Evolutionary conservation across 2,888 invertebrate genomes (phyloP).

Genomic region (Bibio marci): DNA sequence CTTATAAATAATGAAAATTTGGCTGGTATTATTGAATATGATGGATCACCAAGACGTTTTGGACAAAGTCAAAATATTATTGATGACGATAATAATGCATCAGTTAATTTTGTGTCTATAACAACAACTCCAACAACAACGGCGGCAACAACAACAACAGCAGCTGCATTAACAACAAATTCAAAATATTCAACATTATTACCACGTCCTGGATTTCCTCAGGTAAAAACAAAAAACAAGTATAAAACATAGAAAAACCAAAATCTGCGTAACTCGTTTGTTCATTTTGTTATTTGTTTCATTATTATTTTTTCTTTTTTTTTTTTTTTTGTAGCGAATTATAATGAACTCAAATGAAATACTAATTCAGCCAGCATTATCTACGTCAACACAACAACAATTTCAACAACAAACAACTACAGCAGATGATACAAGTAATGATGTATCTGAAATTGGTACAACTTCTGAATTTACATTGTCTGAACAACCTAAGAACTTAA

Average conservation of each 20-base stretch:
- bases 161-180: slow-evolving; percentile 5
- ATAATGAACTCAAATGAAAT: slow-evolving; percentile 22
- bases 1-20: slow-evolving; percentile 7
- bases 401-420: slow-evolving; percentile 12
- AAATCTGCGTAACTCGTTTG: no score
- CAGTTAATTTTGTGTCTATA: not conserved
- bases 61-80: slow-evolving; percentile 36
- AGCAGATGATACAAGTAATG: slow-evolving; percentile 30
- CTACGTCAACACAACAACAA: slow-evolving; percentile 9
- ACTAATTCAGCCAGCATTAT: slow-evolving; percentile 11
- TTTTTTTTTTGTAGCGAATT: slow-evolving; percentile 18
- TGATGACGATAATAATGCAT: slow-evolving; percentile 11
- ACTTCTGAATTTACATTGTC: slow-evolving; percentile 27
- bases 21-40: slow-evolving; percentile 45
- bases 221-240: slow-evolving; percentile 24
- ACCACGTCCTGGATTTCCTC: slow-evolving; percentile 77
- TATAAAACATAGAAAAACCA: not conserved
- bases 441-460: slow-evolving; percentile 29
- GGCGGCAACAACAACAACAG: slow-evolving; percentile 8
- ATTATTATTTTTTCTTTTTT: not conserved
- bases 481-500: slow-evolving; percentile 16
- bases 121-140: slow-evolving; percentile 1
- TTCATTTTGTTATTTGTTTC: not conserved
- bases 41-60: slow-evolving; percentile 73
- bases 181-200: slow-evolving; percentile 33